Evolutionary conservation across 2,797 vertebrate genomes (phyloP).

Genomic region (Huso huso): DNA sequence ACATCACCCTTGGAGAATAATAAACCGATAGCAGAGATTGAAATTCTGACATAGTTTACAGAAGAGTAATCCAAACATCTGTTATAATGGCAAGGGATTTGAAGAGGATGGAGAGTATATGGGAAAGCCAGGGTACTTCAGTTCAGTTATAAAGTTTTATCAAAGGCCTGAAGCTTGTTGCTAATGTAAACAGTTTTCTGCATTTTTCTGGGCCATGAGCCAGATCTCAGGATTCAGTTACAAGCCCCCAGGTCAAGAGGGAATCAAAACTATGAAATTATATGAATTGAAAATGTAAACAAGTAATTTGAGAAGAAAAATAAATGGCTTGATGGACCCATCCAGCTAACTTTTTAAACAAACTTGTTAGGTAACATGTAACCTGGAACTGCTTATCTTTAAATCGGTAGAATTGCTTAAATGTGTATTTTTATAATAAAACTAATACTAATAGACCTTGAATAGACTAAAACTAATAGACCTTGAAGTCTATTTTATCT

Average conservation of each 20-base stretch:
- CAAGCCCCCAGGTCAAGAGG: constrained; percentile 77
- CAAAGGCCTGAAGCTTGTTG: constrained; percentile 77
- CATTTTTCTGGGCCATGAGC: constrained; percentile 68
- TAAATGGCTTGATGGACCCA: constrained; percentile 51
- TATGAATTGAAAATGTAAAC: constrained; percentile 81
- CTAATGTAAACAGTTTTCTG: constrained; percentile 92
- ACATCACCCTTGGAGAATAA: constrained; percentile 78
- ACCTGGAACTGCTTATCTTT: constrained; percentile 35
- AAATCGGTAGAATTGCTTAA: too few relatives aligned
- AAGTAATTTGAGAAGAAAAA: constrained; percentile 71
- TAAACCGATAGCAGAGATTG: constrained; percentile 83
- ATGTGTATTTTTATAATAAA: too few relatives aligned
- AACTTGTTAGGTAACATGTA: constrained; percentile 49
- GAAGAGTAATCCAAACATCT: constrained; percentile 93
- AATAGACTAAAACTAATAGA: too few relatives aligned
- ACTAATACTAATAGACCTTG: too few relatives aligned
- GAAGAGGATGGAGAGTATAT: constrained; percentile 69
- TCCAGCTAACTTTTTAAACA: constrained; percentile 64
- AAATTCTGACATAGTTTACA: constrained; percentile 91
- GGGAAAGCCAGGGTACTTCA: constrained; percentile 82
- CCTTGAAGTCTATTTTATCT: too few relatives aligned
- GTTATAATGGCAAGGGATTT: constrained; percentile 88
- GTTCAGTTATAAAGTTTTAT: constrained; percentile 77
- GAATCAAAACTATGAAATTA: constrained; percentile 76
- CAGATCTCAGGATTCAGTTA: constrained; percentile 67